Conservation (phyloP, 2,113 vertebrate genomes). For the Chionis minor region DNA sequence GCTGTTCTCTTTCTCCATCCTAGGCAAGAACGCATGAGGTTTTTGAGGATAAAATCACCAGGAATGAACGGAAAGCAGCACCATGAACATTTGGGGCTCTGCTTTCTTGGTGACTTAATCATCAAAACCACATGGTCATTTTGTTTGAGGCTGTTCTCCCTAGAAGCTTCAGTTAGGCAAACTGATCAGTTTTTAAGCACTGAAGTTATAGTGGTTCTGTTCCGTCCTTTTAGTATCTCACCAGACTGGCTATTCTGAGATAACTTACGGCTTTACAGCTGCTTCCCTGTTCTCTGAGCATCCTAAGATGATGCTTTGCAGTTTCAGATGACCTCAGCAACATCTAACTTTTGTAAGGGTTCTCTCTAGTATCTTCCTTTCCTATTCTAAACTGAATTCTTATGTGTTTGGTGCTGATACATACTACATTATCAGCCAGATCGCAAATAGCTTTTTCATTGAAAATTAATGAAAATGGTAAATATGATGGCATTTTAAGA, state of each 20-base stretch:
- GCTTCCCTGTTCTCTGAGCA: background rate
- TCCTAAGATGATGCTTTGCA: background rate
- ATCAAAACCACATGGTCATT: too few relatives aligned
- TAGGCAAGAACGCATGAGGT: too few relatives aligned
- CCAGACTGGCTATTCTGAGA: background rate
- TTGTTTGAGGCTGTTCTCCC: too few relatives aligned
- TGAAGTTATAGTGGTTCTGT: too few relatives aligned
- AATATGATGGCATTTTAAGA: background rate
- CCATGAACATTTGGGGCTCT: too few relatives aligned
- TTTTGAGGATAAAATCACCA: too few relatives aligned
- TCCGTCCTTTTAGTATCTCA: too few relatives aligned
- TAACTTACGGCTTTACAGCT: background rate
- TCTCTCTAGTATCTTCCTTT: background rate
- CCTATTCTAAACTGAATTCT: background rate
- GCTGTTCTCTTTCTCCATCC: too few relatives aligned
- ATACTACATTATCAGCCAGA: background rate
- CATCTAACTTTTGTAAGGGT: background rate
- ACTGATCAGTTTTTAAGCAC: too few relatives aligned
- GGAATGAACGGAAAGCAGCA: too few relatives aligned
- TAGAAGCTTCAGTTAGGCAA: too few relatives aligned
- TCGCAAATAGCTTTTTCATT: background rate
- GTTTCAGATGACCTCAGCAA: background rate
- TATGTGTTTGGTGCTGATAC: background rate
- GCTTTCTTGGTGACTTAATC: too few relatives aligned
- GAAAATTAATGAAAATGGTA: background rate